A percentile compares a stretch with the other conserved stretches of the same genome.
phyloP scores from a whole-genome alignment of 2,113 vertebrate genomes.

The Nettapus auritus region DNA sequence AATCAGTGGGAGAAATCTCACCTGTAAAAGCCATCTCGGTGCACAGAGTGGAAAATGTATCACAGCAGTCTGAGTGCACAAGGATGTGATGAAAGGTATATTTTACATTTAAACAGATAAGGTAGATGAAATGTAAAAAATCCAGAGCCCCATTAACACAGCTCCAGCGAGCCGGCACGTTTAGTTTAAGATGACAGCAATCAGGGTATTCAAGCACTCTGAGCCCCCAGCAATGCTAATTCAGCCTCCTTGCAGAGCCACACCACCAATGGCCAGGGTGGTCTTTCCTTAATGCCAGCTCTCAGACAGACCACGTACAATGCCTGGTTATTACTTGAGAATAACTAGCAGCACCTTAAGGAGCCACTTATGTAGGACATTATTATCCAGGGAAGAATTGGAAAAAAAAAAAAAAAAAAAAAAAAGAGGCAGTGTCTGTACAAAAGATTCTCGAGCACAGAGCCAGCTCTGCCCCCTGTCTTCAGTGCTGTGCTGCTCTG shows the following conservation, averaged over 20 bases:
- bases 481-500: background rate
- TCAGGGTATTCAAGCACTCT: background rate
- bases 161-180: accelerated
- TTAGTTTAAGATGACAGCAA: background rate
- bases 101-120: background rate
- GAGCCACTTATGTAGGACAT: background rate
- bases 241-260: background rate
- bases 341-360: background rate
- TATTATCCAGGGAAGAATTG: background rate
- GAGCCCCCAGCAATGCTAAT: background rate
- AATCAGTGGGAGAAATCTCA: background rate
- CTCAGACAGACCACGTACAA: background rate
- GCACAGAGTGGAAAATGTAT: conserved; percentile 32
- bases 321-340: background rate
- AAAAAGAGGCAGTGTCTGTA: background rate
- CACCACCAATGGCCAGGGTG: background rate
- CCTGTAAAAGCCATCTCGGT: conserved; percentile 41
- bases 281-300: background rate
- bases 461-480: background rate
- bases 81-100: background rate
- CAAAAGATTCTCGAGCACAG: background rate
- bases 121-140: background rate
- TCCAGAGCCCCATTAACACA: background rate
- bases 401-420: background rate
- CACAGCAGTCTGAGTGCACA: background rate